Conservation (phyloP, 2,113 vertebrate genomes). For the Tetrax tetrax region DNA sequence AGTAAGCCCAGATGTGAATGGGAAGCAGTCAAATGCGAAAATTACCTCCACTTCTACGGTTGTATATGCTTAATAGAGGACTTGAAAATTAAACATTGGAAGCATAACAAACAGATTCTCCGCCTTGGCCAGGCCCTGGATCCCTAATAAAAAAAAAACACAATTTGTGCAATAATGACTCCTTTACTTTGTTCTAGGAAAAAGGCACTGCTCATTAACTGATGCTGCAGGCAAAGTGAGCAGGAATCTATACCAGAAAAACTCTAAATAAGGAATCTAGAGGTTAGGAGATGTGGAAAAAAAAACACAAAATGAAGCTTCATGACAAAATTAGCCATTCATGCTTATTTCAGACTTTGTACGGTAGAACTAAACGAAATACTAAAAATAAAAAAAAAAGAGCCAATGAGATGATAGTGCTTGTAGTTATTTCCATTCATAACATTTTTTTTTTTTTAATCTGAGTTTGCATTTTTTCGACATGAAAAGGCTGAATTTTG, state of each 20-base stretch:
- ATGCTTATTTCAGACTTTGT: neutral
- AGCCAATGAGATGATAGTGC: fast-evolving
- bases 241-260: neutral
- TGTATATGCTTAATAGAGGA: neutral
- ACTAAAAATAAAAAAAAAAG: fast-evolving
- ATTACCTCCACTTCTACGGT: neutral
- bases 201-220: neutral
- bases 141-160: neutral
- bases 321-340: neutral
- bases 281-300: neutral
- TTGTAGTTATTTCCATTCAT: neutral
- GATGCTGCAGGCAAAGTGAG: neutral
- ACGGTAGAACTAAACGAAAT: neutral
- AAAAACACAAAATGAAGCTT: neutral
- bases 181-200: neutral
- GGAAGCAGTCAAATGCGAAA: neutral
- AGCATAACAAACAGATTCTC: neutral
- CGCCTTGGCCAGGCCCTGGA: neutral
- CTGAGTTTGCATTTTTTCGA: neutral
- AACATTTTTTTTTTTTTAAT: neutral
- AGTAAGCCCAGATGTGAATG: neutral
- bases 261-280: neutral
- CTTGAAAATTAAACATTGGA: neutral
- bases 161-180: neutral
- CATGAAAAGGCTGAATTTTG: neutral